Evolutionary conservation across 1,140 invertebrate species (phyloP).

Genomic region (Drosophila suzukii): DNA sequence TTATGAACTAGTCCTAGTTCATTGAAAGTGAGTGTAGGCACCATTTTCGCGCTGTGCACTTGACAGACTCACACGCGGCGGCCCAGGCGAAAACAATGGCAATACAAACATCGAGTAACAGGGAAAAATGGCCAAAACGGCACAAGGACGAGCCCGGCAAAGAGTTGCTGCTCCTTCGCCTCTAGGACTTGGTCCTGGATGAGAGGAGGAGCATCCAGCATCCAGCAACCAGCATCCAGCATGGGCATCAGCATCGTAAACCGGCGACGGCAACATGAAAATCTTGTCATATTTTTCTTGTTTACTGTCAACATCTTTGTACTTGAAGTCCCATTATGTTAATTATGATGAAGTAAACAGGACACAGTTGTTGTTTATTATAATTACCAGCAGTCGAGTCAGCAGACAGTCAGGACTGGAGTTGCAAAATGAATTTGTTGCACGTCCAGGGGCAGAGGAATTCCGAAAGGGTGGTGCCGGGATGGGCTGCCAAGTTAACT

Average conservation of each 20-base stretch:
- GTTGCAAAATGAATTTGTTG: constrained; percentile 73
- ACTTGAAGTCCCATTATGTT: constrained; percentile 82
- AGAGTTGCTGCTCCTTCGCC: constrained; percentile 54
- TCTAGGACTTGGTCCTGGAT: constrained; percentile 21
- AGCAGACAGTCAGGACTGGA: constrained; percentile 30
- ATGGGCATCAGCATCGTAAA: constrained; percentile 37
- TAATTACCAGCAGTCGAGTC: constrained; percentile 79
- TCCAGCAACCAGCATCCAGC: too few species aligned
- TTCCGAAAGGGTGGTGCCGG: neutral
- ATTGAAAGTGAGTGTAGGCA: neutral
- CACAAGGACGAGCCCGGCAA: constrained; percentile 31
- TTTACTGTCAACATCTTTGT: constrained; percentile 83
- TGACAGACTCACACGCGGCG: constrained; percentile 27
- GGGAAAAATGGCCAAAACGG: constrained; percentile 68
- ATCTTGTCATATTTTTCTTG: constrained; percentile 83
- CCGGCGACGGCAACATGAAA: constrained; percentile 71
- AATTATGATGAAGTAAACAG: constrained; percentile 83
- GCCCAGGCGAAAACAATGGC: constrained; percentile 54
- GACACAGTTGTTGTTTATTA: constrained; percentile 83
- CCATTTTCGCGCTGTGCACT: constrained; percentile 12
- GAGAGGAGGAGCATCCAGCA: constrained; percentile 8
- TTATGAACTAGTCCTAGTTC: neutral
- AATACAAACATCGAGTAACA: constrained; percentile 66
- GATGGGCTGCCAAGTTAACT: constrained; percentile 23
- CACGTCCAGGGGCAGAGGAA: constrained; percentile 27